These are phyloP conservation scores for Agrenia bidenticulata DNA, from an alignment of 2,888 invertebrate species.

Conservation along the genomic window DNA sequence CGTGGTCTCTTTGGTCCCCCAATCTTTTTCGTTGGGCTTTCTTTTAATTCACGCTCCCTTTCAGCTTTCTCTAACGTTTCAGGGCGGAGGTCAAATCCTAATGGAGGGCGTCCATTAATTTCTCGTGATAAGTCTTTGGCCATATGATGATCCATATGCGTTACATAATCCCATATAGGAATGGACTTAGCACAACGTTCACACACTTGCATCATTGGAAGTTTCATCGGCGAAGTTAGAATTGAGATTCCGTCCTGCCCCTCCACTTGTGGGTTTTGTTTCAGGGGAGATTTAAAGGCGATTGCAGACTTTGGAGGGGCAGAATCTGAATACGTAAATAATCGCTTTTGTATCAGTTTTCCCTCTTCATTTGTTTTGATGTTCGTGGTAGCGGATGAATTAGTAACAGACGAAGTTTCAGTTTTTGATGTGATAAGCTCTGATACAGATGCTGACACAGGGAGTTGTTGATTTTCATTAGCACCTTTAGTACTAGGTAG, in stretches of 20 bases:
- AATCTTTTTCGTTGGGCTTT: neutral
- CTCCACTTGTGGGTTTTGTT: too few species aligned
- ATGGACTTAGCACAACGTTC: constrained; percentile 69
- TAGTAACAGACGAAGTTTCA: too few species aligned
- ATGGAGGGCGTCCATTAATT: constrained; percentile 59
- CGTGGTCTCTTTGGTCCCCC: constrained; percentile 20
- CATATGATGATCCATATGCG: constrained; percentile 82
- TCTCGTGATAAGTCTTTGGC: constrained; percentile 74
- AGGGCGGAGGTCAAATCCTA: constrained; percentile 8
- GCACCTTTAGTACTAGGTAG: too few species aligned
- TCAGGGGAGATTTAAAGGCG: neutral
- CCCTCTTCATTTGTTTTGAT: neutral
- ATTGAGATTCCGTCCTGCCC: too few species aligned
- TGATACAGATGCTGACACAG: too few species aligned
- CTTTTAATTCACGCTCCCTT: neutral
- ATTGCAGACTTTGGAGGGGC: neutral
- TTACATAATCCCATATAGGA: constrained; percentile 64
- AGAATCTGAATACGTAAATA: neutral
- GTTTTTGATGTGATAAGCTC: too few species aligned
- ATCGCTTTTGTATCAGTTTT: neutral
- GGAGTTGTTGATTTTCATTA: too few species aligned
- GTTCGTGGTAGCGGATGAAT: too few species aligned
- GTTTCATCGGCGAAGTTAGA: neutral
- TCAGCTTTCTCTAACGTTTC: constrained; percentile 4
- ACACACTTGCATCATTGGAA: constrained; percentile 59